These are phyloP conservation scores for Drosophila anomelani DNA, from an alignment of 2,888 invertebrate genomes.

Conservation along the genomic window DNA sequence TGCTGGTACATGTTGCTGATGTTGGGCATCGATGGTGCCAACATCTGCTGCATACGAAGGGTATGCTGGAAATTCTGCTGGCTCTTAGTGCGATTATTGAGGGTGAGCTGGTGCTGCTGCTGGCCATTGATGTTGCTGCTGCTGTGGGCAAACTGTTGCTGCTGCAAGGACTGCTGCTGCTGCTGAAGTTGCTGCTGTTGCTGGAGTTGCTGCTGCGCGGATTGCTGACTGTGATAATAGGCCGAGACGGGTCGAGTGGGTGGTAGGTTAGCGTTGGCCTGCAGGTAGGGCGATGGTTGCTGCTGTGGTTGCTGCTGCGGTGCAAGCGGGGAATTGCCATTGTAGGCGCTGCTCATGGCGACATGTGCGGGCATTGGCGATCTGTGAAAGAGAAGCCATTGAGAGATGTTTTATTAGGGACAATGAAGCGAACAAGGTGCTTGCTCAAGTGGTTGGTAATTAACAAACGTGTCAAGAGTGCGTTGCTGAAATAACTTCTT, in stretches of 20 bases:
- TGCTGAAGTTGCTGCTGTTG: constrained; percentile 76
- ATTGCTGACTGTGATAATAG: constrained; percentile 82
- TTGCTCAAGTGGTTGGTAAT: constrained; percentile 18
- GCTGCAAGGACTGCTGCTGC: constrained; percentile 73
- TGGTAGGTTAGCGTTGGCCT: constrained; percentile 72
- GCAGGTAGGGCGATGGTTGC: constrained; percentile 64
- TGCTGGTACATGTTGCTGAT: constrained; percentile 82
- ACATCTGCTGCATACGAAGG: constrained; percentile 83
- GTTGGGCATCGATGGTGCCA: constrained; percentile 85
- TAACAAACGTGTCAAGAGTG: constrained; percentile 35
- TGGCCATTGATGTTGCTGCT: constrained; percentile 82
- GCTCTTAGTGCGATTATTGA: constrained; percentile 79
- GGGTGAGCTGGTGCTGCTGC: constrained; percentile 69
- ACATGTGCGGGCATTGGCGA: constrained; percentile 81
- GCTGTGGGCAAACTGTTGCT: constrained; percentile 81
- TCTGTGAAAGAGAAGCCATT: constrained; percentile 62
- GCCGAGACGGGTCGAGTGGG: constrained; percentile 84
- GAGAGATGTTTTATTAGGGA: constrained; percentile 4
- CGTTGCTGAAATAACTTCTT: constrained; percentile 7
- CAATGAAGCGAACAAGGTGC: neutral
- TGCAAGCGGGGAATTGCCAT: constrained; percentile 82
- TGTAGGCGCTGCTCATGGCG: constrained; percentile 80
- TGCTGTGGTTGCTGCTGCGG: constrained; percentile 73
- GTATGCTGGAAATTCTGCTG: constrained; percentile 82
- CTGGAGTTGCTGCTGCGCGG: constrained; percentile 74